phyloP scores from a whole-genome alignment of 2,113 vertebrate genomes.

The Dinomys branickii region DNA sequence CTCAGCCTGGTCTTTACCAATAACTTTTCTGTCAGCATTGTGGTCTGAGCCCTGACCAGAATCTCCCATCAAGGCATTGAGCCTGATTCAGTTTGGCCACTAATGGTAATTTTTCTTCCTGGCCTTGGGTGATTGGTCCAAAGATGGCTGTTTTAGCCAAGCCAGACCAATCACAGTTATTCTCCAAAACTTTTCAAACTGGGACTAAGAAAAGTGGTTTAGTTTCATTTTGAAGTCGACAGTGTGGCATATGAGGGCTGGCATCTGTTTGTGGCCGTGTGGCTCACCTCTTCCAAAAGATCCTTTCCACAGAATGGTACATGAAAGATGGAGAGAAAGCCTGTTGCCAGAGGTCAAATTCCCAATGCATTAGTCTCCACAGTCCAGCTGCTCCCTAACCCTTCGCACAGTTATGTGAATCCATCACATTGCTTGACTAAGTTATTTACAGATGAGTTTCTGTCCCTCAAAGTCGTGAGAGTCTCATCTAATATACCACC shows the following conservation, averaged over 20 bases:
- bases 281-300: background rate
- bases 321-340: background rate
- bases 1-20: background rate
- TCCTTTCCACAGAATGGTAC: background rate
- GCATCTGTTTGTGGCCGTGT: background rate
- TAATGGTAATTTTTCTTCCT: background rate
- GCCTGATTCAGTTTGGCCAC: background rate
- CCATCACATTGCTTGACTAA: background rate
- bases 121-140: background rate
- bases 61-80: background rate
- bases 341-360: background rate
- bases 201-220: background rate
- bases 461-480: background rate
- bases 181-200: slow-evolving; percentile 19
- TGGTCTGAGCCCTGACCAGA: background rate
- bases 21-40: background rate
- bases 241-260: background rate
- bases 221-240: background rate
- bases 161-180: background rate
- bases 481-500: background rate
- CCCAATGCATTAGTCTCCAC: background rate
- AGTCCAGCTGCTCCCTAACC: background rate
- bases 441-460: background rate
- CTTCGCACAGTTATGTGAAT: background rate
- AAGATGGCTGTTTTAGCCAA: background rate